Base-by-base conservation (phyloP, 1,140 invertebrate species). In the Hyposmocoma kahamanoa region DNA sequence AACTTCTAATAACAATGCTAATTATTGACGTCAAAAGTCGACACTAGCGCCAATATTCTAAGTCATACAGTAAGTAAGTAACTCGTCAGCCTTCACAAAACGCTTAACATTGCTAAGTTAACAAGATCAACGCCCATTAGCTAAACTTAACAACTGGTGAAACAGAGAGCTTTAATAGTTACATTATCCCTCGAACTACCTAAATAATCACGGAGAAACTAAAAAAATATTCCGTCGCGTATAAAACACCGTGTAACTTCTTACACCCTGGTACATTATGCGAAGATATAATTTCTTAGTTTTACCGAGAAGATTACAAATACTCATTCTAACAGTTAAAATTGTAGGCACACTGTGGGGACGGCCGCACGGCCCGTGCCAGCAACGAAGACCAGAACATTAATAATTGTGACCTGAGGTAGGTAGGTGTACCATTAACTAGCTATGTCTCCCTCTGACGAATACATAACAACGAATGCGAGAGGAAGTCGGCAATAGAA, bases 311-410 rank as follows among this genome's bases (percentile, higher is more conserved):
- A 49, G 52, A 54, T 49, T 52, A 39, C 41, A 51, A 54, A 56
- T 44, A 49, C 28, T 36, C 32, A n/a, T 53, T 59, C 43, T 42
- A 51, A 58, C 57, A 49, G 56, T 42, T 54, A 53, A 54, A 51
- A 49, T n/a, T 18, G 41, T 67, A 71, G 67, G 67, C 67, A 71
- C 67, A 63, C 48, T 57, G 62, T 71, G 62, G 62, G 64, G 67
- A 71, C 67, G 67, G 61, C 67, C 67, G 47, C 54, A 44, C 56
- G 64, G 62, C 67, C 67, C 48, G 58, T 56, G 60, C 64, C 53
- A 62, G 53, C 50, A 36, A 50, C 39, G 41, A 60, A 62, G 58
- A 65, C 58, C 62, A 53, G 47, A 15, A 26, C 18, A 17, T 3
- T 10, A 38, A 15, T 38, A 38, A 17, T n/a, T n/a, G n/a, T n/a